Conservation (phyloP, 2,797 vertebrate species). For the Anableps anableps region DNA sequence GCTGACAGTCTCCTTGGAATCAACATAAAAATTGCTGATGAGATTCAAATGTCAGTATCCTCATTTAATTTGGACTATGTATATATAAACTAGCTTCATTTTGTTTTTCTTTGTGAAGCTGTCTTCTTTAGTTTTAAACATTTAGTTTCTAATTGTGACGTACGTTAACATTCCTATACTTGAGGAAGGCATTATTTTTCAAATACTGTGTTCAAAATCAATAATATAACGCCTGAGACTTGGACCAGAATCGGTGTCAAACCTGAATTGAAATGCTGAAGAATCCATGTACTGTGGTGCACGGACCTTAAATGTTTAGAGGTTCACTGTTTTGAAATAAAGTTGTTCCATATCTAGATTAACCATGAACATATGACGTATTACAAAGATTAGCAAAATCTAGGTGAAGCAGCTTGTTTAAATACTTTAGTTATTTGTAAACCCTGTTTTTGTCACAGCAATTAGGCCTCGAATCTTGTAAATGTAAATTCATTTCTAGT, state of each 20-base stretch:
- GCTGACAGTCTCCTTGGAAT: slow-evolving; percentile 39
- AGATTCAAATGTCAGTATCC: slow-evolving; percentile 64
- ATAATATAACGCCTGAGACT: slow-evolving; percentile 37
- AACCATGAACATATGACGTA: slow-evolving; percentile 10
- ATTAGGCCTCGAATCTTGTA: slow-evolving; percentile 23
- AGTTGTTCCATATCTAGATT: slow-evolving; percentile 31
- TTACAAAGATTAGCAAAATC: slow-evolving; percentile 34
- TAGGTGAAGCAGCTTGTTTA: slow-evolving; percentile 37
- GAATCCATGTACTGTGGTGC: slow-evolving; percentile 48
- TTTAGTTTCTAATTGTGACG: slow-evolving; percentile 71
- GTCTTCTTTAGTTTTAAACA: slow-evolving; percentile 69
- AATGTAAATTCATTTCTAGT: slow-evolving; percentile 28
- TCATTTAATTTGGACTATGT: slow-evolving; percentile 64
- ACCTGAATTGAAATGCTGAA: slow-evolving; percentile 49
- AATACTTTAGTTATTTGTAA: slow-evolving; percentile 35
- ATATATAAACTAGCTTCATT: slow-evolving; percentile 70
- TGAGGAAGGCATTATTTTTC: slow-evolving; percentile 65
- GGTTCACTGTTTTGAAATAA: slow-evolving; percentile 23
- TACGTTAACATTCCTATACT: slow-evolving; percentile 73
- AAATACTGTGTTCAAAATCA: not conserved
- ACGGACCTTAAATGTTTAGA: slow-evolving; percentile 30
- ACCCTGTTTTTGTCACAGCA: slow-evolving; percentile 28
- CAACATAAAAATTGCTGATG: slow-evolving; percentile 43
- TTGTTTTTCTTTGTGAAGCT: slow-evolving; percentile 66
- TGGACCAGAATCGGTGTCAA: slow-evolving; percentile 50